A percentile compares a stretch with the other conserved stretches of the same genome.
Conservation (phyloP, 2,888 invertebrate species). For the Odontothrips loti region DNA sequence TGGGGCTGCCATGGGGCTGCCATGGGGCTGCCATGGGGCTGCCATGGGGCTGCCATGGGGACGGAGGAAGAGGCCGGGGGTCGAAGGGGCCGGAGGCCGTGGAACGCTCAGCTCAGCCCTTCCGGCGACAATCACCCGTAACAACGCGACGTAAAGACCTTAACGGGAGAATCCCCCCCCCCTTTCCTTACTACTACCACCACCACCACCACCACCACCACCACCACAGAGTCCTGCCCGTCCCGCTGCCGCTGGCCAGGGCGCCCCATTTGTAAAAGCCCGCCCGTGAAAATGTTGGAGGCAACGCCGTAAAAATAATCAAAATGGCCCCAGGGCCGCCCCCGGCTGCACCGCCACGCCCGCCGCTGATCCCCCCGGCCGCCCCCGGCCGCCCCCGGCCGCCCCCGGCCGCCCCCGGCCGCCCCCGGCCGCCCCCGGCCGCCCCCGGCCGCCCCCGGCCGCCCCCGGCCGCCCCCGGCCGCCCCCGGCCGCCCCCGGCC, state of each 20-base stretch:
- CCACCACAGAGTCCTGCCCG: background rate
- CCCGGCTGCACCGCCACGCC: background rate
- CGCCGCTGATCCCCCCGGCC: background rate
- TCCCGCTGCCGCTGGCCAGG: background rate
- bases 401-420: background rate
- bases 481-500: background rate
- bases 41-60: too few relatives aligned
- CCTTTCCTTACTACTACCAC: background rate
- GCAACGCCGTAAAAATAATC: constrained; percentile 8
- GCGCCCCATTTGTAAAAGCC: background rate
- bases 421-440: background rate
- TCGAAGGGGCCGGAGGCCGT: too few relatives aligned
- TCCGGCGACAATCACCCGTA: background rate
- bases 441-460: background rate
- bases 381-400: background rate
- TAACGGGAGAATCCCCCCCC: background rate
- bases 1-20: too few relatives aligned
- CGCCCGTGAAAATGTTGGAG: constrained; percentile 2
- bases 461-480: background rate
- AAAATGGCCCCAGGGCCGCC: background rate
- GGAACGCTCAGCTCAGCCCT: background rate
- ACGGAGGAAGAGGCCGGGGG: too few relatives aligned
- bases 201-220: background rate
- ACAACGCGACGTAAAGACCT: background rate
- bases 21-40: too few relatives aligned